phyloP scores from a whole-genome alignment of 1,140 invertebrate genomes.

The Grapholita molesta region DNA sequence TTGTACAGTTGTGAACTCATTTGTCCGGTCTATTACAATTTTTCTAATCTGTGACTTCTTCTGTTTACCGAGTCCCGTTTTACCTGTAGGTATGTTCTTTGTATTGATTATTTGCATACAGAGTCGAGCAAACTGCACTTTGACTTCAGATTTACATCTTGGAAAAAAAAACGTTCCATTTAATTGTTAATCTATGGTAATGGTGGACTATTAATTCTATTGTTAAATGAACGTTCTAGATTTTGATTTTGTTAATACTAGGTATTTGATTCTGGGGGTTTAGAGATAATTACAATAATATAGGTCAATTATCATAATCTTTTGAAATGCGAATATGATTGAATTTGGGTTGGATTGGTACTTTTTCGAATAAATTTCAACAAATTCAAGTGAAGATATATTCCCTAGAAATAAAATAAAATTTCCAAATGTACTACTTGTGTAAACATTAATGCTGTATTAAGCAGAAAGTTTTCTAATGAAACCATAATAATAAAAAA shows the following conservation, averaged over 20 bases:
- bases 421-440: too few relatives aligned
- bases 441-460: too few relatives aligned
- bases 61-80: not conserved
- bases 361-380: too few relatives aligned
- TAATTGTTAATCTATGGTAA: slow-evolving; percentile 6
- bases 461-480: too few relatives aligned
- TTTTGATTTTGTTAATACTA: not conserved
- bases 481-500: too few relatives aligned
- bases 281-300: too few relatives aligned
- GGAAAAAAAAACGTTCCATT: not conserved
- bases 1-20: too few relatives aligned
- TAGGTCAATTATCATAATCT: too few relatives aligned
- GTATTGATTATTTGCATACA: slow-evolving; percentile 2
- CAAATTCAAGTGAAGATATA: too few relatives aligned
- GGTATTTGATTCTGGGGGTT: not conserved
- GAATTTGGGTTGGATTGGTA: too few relatives aligned
- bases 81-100: slow-evolving; percentile 5
- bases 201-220: not conserved
- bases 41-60: not conserved
- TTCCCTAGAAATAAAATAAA: too few relatives aligned
- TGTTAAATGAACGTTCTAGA: not conserved
- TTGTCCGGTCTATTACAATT: not conserved
- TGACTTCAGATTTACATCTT: slow-evolving; percentile 11
- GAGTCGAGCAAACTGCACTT: slow-evolving; percentile 5
- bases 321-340: too few relatives aligned